phyloP scores from a whole-genome alignment of 2,888 invertebrate genomes.

The Synanthedon myopaeformis region DNA sequence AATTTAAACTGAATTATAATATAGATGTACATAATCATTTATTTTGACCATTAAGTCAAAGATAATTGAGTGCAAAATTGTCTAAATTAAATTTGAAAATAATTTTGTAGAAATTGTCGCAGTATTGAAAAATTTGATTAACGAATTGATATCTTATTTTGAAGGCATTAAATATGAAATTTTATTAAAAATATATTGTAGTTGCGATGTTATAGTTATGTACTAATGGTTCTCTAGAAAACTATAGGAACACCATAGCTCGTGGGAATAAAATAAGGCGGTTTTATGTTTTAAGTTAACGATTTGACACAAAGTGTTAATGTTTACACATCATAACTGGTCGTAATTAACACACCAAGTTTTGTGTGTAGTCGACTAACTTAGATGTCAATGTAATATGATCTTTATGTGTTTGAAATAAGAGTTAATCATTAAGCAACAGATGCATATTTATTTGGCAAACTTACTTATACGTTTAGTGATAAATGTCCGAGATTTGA shows the following conservation, averaged over 20 bases:
- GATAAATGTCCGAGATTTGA: conserved; percentile 1
- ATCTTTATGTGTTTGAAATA: neutral
- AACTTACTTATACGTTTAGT: neutral
- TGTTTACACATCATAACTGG: conserved; percentile 21
- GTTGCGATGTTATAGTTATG: neutral
- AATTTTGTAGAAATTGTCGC: neutral
- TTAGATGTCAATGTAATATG: neutral
- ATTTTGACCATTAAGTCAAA: neutral
- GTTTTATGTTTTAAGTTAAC: conserved; percentile 21
- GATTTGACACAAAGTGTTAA: conserved; percentile 23
- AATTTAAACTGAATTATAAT: neutral
- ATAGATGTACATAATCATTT: neutral
- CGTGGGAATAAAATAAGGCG: conserved; percentile 17
- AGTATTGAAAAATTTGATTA: neutral
- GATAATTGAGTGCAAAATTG: neutral
- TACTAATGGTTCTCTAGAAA: neutral
- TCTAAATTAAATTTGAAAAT: neutral
- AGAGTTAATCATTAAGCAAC: neutral
- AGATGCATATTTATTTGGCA: neutral
- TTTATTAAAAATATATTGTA: neutral
- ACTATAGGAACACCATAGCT: conserved; percentile 2
- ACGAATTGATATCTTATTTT: neutral
- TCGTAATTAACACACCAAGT: conserved; percentile 8
- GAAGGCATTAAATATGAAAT: neutral
- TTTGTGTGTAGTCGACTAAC: neutral